Base-by-base conservation (phyloP, 2,113 vertebrate genomes). In the Oreochromis niloticus region DNA sequence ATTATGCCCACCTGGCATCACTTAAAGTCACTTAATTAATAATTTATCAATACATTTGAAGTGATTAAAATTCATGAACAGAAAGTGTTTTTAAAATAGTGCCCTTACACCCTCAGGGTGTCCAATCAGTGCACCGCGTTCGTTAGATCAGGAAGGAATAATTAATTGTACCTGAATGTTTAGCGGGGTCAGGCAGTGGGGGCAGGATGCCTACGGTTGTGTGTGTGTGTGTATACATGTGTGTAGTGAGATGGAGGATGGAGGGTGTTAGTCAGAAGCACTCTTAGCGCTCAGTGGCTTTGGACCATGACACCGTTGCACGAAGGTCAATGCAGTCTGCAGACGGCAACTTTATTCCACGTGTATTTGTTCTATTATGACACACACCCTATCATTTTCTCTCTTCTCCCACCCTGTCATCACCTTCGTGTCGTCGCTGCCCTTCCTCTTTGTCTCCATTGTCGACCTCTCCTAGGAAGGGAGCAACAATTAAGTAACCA, bases 1-100 rank as follows among this genome's bases (percentile, higher is more conserved):
- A 96, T 95, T 92, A 96, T 95, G 95, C 95, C 96, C 96, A 97
- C 96, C 96, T 96, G 96, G 95, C 95, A 95, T 95, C 96, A 96
- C 95, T 96, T 96, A 96, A 94, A 96, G 95, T 96, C 95, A 95
- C 95, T 95, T 96, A 95, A 96, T 97, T 96, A 96, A 97, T 97
- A 96, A 96, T 97, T 95, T 95, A 97, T 96, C 94, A 94, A 96
- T 97, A 96, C 91, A 96, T 96, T 96, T 96, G 89, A 93, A 94
- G 93, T 96, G 95, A 97, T 97, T 96, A 96, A 97, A 96, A 96
- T 97, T 96, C 95, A 97, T 97, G 96, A 96, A 93, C 92, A 94
- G 95, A 96, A 96, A 96, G 94, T 95, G 96, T 96, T 97, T 96
- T 96, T 96, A 95, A 96, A 96, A 97, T 95, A 95, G 94, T 95